A percentile compares a stretch with the other conserved stretches of the same genome.
Evolutionary conservation across 2,797 vertebrate species (phyloP).

Genomic region (Philypnodon macrostomus): DNA sequence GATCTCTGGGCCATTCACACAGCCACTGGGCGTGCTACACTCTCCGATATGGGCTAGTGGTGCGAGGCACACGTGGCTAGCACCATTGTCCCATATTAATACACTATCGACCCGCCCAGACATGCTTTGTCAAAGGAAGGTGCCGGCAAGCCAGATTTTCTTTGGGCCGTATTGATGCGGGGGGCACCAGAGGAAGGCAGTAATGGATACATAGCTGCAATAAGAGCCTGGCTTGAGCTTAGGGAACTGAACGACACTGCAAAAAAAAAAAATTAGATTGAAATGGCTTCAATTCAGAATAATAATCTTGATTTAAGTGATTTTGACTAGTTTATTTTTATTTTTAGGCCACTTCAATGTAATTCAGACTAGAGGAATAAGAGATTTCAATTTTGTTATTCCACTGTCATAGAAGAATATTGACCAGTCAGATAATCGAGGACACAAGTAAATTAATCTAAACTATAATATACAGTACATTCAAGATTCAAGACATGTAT

Average conservation of each 20-base stretch:
- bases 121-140: conserved; percentile 76
- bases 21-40: conserved; percentile 63
- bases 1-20: conserved; percentile 68
- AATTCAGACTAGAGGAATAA: no score
- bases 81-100: conserved; percentile 80
- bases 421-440: no score
- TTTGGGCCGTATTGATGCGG: conserved; percentile 70
- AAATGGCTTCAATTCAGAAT: no score
- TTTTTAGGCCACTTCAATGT: no score
- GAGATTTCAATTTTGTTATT: no score
- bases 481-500: no score
- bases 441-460: no score
- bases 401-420: no score
- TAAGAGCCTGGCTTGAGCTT: conserved; percentile 63
- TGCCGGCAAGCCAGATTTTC: conserved; percentile 68
- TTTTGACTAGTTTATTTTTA: no score
- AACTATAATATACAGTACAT: no score
- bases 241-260: conserved; percentile 51
- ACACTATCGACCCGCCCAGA: conserved; percentile 79
- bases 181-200: conserved; percentile 73
- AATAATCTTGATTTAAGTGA: no score
- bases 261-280: no score
- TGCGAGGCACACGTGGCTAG: conserved; percentile 63
- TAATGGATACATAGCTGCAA: conserved; percentile 78
- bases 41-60: conserved; percentile 68